Evolutionary conservation across 2,113 vertebrate species (phyloP).

Genomic region (Tetrao urogallus): DNA sequence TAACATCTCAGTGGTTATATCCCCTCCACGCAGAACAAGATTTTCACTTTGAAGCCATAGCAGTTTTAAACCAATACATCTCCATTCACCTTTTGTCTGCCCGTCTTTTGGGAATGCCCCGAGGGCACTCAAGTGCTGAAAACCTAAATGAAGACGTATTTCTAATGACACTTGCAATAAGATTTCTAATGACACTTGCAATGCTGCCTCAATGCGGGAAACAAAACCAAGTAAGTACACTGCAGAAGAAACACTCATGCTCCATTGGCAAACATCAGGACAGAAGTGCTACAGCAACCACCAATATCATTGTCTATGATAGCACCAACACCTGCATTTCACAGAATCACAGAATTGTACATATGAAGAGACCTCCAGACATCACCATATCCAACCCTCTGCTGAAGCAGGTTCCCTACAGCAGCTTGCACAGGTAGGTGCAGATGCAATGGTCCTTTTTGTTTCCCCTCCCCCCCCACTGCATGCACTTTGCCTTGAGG

Average conservation of each 20-base stretch:
- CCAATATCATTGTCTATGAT: fast-evolving
- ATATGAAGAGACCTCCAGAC: no score
- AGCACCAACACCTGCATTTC: background rate
- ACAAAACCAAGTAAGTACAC: fast-evolving
- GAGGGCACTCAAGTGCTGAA: background rate
- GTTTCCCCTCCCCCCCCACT: no score
- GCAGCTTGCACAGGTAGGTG: no score
- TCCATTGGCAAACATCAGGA: fast-evolving
- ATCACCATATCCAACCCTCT: no score
- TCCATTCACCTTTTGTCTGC: background rate
- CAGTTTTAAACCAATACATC: background rate
- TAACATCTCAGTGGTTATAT: background rate
- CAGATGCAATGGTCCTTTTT: no score
- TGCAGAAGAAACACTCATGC: fast-evolving
- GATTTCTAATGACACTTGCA: background rate
- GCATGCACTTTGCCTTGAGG: background rate
- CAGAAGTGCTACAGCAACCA: background rate
- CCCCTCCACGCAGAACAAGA: background rate
- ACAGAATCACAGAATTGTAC: no score
- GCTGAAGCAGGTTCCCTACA: no score
- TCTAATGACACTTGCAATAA: fast-evolving
- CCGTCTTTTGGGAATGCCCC: background rate
- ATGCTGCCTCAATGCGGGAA: background rate
- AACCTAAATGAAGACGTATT: background rate
- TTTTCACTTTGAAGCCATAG: background rate